Evolutionary conservation across 2,888 invertebrate genomes (phyloP).

Genomic region (Nineta flava): DNA sequence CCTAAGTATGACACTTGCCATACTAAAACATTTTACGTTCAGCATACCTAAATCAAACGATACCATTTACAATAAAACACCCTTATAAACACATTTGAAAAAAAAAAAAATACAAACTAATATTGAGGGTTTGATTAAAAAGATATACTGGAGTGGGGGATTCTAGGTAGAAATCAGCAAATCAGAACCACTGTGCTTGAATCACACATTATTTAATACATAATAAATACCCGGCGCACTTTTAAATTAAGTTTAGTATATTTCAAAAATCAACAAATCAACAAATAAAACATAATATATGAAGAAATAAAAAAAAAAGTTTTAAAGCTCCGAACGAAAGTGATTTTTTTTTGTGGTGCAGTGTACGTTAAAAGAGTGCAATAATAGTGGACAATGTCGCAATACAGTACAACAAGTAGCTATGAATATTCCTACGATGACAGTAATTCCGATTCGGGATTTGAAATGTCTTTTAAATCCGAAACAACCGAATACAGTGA

Average conservation of each 20-base stretch:
- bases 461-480: constrained; percentile 53
- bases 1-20: no score
- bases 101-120: no score
- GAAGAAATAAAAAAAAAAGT: no score
- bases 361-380: no score
- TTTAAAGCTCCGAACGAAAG: no score
- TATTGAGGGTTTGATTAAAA: not conserved
- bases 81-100: not conserved
- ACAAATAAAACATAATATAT: no score
- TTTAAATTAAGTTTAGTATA: not conserved
- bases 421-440: constrained; percentile 15
- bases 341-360: no score
- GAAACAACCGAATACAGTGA: constrained; percentile 23
- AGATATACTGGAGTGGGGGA: not conserved
- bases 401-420: constrained; percentile 15
- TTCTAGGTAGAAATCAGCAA: not conserved
- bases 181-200: not conserved
- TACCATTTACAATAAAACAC: not conserved
- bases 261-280: not conserved
- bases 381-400: constrained; percentile 15
- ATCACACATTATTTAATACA: not conserved
- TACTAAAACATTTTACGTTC: not conserved
- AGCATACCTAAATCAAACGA: not conserved
- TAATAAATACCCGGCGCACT: not conserved
- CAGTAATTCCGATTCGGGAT: constrained; percentile 62